Conservation (phyloP, 2,113 vertebrate genomes). For the Leiothrix lutea region DNA sequence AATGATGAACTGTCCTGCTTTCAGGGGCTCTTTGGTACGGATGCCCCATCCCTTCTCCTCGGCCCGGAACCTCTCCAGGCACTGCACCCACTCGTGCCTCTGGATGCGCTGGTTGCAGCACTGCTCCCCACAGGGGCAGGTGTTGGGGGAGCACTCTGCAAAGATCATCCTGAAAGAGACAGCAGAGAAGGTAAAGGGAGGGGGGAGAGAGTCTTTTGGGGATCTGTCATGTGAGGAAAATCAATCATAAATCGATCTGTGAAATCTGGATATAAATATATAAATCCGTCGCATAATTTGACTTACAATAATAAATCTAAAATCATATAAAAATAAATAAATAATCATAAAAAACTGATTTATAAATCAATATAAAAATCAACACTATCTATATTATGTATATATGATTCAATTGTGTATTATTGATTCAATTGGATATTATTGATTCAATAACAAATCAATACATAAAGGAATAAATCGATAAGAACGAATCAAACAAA, state of each 20-base stretch:
- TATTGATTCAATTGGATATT: no score
- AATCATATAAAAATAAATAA: no score
- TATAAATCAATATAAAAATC: not conserved
- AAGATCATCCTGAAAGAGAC: constrained; percentile 89
- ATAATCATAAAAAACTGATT: no score
- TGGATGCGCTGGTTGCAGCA: constrained; percentile 98
- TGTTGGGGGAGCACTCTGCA: constrained; percentile 93
- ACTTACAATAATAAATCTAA: not conserved
- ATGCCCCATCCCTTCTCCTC: constrained; percentile 99
- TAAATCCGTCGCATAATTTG: no score
- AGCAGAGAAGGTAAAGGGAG: not conserved
- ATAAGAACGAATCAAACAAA: not conserved
- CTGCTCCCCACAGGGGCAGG: constrained; percentile 88
- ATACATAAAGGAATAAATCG: not conserved
- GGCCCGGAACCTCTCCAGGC: constrained; percentile 93
- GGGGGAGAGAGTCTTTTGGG: no score
- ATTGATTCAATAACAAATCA: no score
- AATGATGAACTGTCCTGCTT: constrained; percentile 96
- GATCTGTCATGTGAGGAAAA: no score
- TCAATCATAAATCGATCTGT: rapidly evolving
- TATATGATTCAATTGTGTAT: not conserved
- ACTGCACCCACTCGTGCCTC: constrained; percentile 97
- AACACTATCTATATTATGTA: not conserved
- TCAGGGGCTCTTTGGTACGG: constrained; percentile 92
- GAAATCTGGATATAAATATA: not conserved